Base-by-base conservation (phyloP, 1,140 invertebrate genomes). In the Cardiocondyla obscurior region DNA sequence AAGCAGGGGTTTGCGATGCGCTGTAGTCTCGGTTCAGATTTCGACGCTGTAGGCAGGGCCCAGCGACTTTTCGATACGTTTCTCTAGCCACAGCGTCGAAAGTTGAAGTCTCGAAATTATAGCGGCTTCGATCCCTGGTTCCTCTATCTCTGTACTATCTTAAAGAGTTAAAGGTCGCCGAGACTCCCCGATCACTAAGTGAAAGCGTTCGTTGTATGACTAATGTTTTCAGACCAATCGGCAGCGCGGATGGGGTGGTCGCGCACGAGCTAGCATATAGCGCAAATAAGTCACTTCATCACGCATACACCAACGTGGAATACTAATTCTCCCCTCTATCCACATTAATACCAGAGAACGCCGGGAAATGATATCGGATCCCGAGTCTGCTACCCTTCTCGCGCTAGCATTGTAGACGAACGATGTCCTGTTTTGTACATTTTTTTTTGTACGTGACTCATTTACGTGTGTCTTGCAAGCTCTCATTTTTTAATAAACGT, bases 171-270 rank as follows among this genome's bases (percentile, higher is more conserved):
- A 74, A 12, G 70, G 44, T 57, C 57, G 25, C 42, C 44, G 22
- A 46, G 33, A 79, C 67, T 28, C 33, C 12, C 5, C 73, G 60
- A 65, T 30, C 42, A 83, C 19, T 14, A 67, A 60, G 58, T 88
- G 85, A 91, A 86, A 85, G 51, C 51, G 76, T 87, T 90, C 86
- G 88, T 90, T 86, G 88, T 86, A 79, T 90, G 82, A 88, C 81
- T 90, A 83, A 90, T 91, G 84, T 88, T 91, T 91, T 90, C 91
- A 91, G 91, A 92, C 53, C 87, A 82, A 89, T 89, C 84, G 90
- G 84, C 74, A 89, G 87, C 79, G 84, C 90, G 58, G 87, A 89
- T 85, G 88, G 88, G 83, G 72, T 90, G 83, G 85, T 88, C 84
- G 84, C 86, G 82, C 83, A 89, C 72, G 85, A 90, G 82, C 62